Evolutionary conservation across 2,113 vertebrate genomes (phyloP).

Genomic region (Passer montanus): DNA sequence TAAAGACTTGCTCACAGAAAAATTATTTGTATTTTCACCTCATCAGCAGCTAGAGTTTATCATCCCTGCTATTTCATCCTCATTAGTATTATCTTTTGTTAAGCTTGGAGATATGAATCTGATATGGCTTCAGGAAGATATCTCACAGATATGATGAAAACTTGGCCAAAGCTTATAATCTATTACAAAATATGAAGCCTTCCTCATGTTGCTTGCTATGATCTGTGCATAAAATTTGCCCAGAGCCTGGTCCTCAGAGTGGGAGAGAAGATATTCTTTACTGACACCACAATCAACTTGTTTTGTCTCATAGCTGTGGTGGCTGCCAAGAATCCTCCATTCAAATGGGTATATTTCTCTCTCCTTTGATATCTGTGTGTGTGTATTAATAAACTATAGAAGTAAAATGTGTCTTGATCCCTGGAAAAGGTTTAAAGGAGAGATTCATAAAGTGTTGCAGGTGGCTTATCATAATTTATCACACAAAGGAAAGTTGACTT

Average conservation of each 20-base stretch:
- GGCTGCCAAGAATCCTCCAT: neutral
- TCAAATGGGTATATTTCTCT: neutral
- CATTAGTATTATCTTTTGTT: neutral
- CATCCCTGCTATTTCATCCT: neutral
- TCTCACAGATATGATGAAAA: neutral
- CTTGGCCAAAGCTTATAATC: neutral
- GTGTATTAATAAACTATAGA: neutral
- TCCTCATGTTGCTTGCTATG: neutral
- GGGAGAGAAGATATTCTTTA: neutral
- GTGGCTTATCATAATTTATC: neutral
- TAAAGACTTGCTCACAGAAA: neutral
- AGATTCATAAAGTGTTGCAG: neutral
- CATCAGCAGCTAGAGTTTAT: neutral
- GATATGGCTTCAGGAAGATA: neutral
- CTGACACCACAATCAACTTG: neutral
- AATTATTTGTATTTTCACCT: neutral
- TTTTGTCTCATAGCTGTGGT: neutral
- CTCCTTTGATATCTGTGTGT: neutral
- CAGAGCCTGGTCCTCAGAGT: neutral
- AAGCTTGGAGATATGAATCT: slow-evolving; percentile 25
- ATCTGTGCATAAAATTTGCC: neutral
- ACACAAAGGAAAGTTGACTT: neutral
- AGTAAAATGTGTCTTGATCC: neutral
- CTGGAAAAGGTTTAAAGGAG: neutral
- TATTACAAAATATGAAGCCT: neutral